These are phyloP conservation scores for Jaculus jaculus DNA, from an alignment of 2,113 vertebrate species.

Conservation along the genomic window DNA sequence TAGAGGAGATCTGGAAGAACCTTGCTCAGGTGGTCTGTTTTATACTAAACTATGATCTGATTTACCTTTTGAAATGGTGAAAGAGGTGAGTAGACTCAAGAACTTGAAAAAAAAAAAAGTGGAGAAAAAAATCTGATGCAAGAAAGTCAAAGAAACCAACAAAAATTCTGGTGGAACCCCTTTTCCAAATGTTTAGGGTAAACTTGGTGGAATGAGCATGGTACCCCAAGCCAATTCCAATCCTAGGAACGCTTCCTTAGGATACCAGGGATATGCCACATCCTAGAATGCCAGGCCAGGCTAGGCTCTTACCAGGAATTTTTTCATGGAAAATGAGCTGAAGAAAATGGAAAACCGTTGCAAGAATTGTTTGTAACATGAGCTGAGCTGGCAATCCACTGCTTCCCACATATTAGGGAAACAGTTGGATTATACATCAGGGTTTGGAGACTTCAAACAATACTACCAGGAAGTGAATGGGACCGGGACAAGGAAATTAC, in stretches of 20 bases:
- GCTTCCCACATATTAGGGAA: conserved; percentile 85
- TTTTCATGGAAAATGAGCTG: conserved; percentile 79
- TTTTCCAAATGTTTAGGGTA: conserved; percentile 37
- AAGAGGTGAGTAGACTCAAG: background rate
- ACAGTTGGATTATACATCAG: conserved; percentile 85
- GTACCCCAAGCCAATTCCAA: conserved; percentile 40
- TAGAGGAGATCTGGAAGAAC: no score
- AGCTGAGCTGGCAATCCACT: conserved; percentile 81
- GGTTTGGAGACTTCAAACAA: conserved; percentile 84
- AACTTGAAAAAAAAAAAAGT: background rate
- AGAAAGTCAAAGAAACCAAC: background rate
- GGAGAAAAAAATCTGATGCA: background rate
- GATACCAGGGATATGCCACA: background rate
- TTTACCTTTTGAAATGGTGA: background rate
- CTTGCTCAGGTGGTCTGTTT: background rate
- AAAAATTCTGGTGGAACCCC: conserved; percentile 45
- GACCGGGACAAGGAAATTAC: conserved; percentile 86
- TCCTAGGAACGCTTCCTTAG: background rate
- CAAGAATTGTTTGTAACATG: conserved; percentile 79
- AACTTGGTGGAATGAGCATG: conserved; percentile 29
- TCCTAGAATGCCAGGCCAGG: background rate
- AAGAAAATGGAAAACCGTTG: conserved; percentile 56
- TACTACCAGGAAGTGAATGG: conserved; percentile 86
- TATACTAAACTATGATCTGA: background rate
- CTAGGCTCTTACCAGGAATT: background rate